phyloP scores from a whole-genome alignment of 2,888 invertebrate species.

The Thereva nobilitata region DNA sequence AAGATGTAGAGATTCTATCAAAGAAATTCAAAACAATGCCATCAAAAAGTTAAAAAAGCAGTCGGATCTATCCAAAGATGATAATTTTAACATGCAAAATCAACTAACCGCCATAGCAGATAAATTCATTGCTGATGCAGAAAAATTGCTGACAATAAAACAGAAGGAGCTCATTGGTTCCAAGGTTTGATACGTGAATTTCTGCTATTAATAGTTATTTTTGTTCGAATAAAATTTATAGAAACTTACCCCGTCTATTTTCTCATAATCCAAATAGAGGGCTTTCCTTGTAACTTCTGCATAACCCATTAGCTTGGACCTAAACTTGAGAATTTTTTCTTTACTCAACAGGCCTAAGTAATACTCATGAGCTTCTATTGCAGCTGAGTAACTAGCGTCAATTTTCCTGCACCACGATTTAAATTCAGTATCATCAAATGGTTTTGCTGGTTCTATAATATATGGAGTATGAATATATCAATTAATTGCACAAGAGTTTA shows the following conservation, averaged over 20 bases:
- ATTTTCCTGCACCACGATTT: conserved; percentile 53
- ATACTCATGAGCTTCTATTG: conserved; percentile 50
- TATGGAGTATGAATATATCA: neutral
- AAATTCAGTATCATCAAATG: conserved; percentile 50
- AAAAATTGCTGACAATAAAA: conserved; percentile 69
- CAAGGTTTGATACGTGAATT: conserved; percentile 45
- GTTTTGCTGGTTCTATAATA: conserved; percentile 2
- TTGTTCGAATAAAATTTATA: conserved; percentile 8
- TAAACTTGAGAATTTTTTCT: conserved; percentile 51
- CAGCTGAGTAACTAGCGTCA: conserved; percentile 49
- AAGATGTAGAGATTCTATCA: conserved; percentile 76
- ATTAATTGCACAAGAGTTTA: conserved; percentile 3
- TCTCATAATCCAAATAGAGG: conserved; percentile 47
- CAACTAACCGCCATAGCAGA: conserved; percentile 74
- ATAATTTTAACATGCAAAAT: conserved; percentile 67
- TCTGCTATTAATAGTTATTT: conserved; percentile 3
- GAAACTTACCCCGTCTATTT: conserved; percentile 48
- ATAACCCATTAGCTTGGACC: conserved; percentile 50
- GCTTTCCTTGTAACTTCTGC: conserved; percentile 49
- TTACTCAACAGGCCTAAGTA: conserved; percentile 52
- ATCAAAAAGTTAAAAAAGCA: conserved; percentile 74
- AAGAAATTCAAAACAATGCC: conserved; percentile 74
- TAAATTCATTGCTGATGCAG: conserved; percentile 67
- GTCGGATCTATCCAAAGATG: conserved; percentile 71
- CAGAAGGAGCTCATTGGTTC: conserved; percentile 73